Evolutionary conservation across 2,113 vertebrate species (phyloP).

Genomic region (Pseudorhombus dupliciocellatus): DNA sequence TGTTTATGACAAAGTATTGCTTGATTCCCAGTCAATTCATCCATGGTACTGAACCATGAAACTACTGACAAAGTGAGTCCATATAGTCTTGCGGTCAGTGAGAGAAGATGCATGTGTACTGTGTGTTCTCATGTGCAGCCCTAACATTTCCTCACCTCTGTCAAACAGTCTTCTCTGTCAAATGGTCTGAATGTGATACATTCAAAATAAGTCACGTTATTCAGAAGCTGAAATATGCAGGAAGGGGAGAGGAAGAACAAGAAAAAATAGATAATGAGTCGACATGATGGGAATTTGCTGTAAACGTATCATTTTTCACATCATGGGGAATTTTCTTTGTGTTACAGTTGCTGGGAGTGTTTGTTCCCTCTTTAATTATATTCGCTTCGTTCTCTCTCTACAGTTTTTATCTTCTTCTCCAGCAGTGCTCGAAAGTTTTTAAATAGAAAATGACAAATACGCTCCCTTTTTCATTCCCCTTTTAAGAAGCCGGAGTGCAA

Average conservation of each 20-base stretch:
- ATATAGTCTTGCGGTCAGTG: too few relatives aligned
- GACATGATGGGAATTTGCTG: background rate
- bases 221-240: background rate
- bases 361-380: constrained; percentile 20
- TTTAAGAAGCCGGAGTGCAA: constrained; percentile 4
- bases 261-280: background rate
- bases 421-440: constrained; percentile 2
- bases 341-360: background rate
- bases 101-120: too few relatives aligned
- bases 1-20: too few relatives aligned
- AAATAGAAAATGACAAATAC: background rate
- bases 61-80: too few relatives aligned
- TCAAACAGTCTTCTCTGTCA: too few relatives aligned
- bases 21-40: too few relatives aligned
- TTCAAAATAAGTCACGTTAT: background rate
- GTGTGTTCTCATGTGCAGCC: too few relatives aligned
- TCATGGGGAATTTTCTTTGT: background rate
- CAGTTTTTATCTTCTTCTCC: constrained; percentile 7
- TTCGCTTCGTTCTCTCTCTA: background rate
- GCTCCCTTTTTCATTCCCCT: background rate
- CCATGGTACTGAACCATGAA: too few relatives aligned
- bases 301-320: background rate
- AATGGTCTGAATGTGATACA: background rate
- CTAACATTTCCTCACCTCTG: too few relatives aligned
- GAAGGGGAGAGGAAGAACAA: background rate